Evolutionary conservation across 2,797 vertebrate species (phyloP), one percentile per base, ranked within the genome.

Genomic region (Thripadectes ignobilis): DNA sequence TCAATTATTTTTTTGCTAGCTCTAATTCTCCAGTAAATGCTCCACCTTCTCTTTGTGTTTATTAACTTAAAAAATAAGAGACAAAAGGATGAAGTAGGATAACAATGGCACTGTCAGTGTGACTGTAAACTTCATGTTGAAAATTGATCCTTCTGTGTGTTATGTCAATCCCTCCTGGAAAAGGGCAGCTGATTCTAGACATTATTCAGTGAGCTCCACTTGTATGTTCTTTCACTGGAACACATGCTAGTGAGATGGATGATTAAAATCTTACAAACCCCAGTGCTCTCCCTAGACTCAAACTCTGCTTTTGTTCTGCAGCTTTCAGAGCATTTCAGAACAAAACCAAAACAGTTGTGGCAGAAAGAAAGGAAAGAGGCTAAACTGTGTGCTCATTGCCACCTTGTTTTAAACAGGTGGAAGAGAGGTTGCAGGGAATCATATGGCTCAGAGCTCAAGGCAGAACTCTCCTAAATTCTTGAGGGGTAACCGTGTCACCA

Each of bases 101-200:
- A 54, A 88, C 94, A 97, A 92, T 94, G 74, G 41, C 74, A 83
- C 77, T 96, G 92, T 73, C 85, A 65, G 30, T 41, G 55, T 71
- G 74, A 91, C 85, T 72, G 63, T 84, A 95, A 93, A 91, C 62
- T 91, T 89, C 39, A 88, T 55, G 66, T 94, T 88, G 96, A 83
- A 97, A 96, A 97, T 95, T 92, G 32, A 32, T 80, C 93, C 89
- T 92, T 95, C 85, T 84, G 82, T 3, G 13, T 14, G 24, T 81
- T 91, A 88, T 94, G 84, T 79, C 57, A 88, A 65, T 85, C 87
- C 78, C 76, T 82, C 61, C 73, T 94, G 69, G 88, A 93, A 96
- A 93, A 93, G 80, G 94, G 93, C 89, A 95, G 79, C 61, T 81
- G 89, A 96, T 93, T 58, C 75, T 52, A 93, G 83, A 66, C 89